phyloP scores from a whole-genome alignment of 2,888 invertebrate species.

The Diabrotica balteata region DNA sequence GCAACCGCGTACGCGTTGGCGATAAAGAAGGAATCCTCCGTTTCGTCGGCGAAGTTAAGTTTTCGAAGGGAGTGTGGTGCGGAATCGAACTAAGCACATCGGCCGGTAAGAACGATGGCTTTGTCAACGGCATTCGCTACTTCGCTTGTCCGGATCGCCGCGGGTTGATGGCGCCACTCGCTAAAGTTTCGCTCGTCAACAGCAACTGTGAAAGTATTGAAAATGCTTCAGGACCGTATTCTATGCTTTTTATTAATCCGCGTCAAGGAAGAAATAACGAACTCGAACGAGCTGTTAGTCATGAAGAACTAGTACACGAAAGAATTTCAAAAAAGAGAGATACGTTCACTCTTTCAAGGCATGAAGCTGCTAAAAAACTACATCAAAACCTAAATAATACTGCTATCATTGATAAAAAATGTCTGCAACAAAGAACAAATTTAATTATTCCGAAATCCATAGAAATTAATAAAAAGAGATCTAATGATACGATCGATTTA shows the following conservation, averaged over 20 bases:
- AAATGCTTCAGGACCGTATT: constrained; percentile 67
- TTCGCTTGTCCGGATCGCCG: constrained; percentile 67
- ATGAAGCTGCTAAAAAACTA: constrained; percentile 8
- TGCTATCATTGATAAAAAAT: neutral
- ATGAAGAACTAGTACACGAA: constrained; percentile 2
- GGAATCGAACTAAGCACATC: constrained; percentile 67
- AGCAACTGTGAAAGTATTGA: constrained; percentile 58
- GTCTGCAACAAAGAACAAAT: neutral
- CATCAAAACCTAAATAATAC: constrained; percentile 7
- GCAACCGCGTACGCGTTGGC: constrained; percentile 53
- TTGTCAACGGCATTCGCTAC: constrained; percentile 68
- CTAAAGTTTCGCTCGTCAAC: constrained; percentile 60
- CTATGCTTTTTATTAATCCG: constrained; percentile 62
- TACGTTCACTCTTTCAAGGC: neutral
- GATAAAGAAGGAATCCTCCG: constrained; percentile 63
- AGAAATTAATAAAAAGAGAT: constrained; percentile 31
- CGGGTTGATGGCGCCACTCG: constrained; percentile 70
- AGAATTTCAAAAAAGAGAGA: neutral
- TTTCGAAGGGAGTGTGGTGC: constrained; percentile 68
- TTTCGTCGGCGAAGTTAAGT: constrained; percentile 65
- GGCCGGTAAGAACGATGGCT: constrained; percentile 70
- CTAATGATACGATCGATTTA: constrained; percentile 26
- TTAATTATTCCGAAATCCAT: constrained; percentile 4
- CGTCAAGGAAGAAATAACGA: neutral
- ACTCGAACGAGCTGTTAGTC: constrained; percentile 4